Evolutionary conservation across 2,113 vertebrate genomes (phyloP).

Genomic region (Ornithorhynchus anatinus): DNA sequence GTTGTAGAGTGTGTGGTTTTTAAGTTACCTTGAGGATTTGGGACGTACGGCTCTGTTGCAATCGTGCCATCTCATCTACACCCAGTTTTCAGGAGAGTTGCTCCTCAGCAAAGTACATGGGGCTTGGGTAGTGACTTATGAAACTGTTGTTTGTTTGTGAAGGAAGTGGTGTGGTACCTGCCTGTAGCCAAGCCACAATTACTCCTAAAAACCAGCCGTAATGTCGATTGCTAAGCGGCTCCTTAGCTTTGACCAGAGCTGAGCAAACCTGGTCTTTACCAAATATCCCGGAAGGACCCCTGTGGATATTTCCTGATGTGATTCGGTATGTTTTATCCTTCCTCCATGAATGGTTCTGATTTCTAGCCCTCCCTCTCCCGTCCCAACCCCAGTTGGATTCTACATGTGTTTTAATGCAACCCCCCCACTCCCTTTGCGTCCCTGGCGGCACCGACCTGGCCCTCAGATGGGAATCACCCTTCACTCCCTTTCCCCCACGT

Average conservation of each 20-base stretch:
- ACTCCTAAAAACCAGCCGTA: not conserved
- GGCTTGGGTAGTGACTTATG: constrained; percentile 19
- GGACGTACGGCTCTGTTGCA: not conserved
- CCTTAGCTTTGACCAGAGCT: not conserved
- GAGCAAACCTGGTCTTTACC: not conserved
- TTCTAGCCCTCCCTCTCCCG: constrained; percentile 21
- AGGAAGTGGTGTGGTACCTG: not conserved
- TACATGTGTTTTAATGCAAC: constrained; percentile 4
- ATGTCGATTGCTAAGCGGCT: not conserved
- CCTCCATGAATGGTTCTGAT: constrained; percentile 29
- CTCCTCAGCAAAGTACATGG: constrained; percentile 1
- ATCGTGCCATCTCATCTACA: constrained; percentile 2
- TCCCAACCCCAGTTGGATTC: too few species aligned
- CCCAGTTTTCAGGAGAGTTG: not conserved
- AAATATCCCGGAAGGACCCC: not conserved
- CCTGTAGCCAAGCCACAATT: not conserved
- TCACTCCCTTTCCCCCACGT: too few species aligned
- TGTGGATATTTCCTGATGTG: constrained; percentile 27
- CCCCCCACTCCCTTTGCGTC: constrained; percentile 27
- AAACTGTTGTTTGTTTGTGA: constrained; percentile 3
- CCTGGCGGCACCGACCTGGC: constrained; percentile 33
- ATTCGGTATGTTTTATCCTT: constrained; percentile 25
- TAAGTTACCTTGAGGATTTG: not conserved
- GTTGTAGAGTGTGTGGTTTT: not conserved
- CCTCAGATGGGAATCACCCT: constrained; percentile 18